Conservation (phyloP, 1,140 invertebrate species). For the Ips typographus region DNA sequence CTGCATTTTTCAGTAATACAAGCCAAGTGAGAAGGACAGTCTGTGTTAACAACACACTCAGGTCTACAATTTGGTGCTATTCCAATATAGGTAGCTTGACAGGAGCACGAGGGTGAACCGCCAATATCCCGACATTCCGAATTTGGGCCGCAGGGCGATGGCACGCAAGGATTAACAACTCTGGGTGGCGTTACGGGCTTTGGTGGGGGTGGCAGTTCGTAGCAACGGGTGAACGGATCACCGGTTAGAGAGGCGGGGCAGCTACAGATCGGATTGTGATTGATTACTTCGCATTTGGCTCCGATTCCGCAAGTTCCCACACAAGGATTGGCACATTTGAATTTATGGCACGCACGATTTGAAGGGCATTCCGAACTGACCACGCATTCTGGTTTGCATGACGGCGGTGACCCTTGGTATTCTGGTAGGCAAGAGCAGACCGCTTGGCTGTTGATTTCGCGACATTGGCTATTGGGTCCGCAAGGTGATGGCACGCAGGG, state of each 20-base stretch:
- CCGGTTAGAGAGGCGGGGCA: slow-evolving; percentile 69
- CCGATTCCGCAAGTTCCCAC: slow-evolving; percentile 67
- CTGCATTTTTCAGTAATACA: slow-evolving; percentile 77
- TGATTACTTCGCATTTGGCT: slow-evolving; percentile 66
- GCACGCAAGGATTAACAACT: slow-evolving; percentile 68
- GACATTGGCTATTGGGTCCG: slow-evolving; percentile 68
- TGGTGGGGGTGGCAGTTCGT: slow-evolving; percentile 47
- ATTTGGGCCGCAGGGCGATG: slow-evolving; percentile 77
- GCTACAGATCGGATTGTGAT: slow-evolving; percentile 75
- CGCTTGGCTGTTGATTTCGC: slow-evolving; percentile 60
- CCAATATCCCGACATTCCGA: slow-evolving; percentile 65
- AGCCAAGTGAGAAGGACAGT: slow-evolving; percentile 75
- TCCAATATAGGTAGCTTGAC: slow-evolving; percentile 73
- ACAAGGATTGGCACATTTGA: slow-evolving; percentile 73
- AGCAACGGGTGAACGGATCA: slow-evolving; percentile 72
- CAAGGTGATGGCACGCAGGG: slow-evolving; percentile 70
- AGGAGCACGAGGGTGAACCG: slow-evolving; percentile 72
- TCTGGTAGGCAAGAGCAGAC: slow-evolving; percentile 66
- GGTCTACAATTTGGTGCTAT: slow-evolving; percentile 76
- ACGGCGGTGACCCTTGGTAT: slow-evolving; percentile 66
- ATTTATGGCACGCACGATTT: slow-evolving; percentile 69
- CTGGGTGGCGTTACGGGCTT: slow-evolving; percentile 49
- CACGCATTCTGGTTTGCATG: slow-evolving; percentile 72
- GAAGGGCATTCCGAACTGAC: slow-evolving; percentile 71
- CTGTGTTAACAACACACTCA: slow-evolving; percentile 77